Conservation (phyloP, 2,888 invertebrate genomes). For the Macrophya annulata region DNA sequence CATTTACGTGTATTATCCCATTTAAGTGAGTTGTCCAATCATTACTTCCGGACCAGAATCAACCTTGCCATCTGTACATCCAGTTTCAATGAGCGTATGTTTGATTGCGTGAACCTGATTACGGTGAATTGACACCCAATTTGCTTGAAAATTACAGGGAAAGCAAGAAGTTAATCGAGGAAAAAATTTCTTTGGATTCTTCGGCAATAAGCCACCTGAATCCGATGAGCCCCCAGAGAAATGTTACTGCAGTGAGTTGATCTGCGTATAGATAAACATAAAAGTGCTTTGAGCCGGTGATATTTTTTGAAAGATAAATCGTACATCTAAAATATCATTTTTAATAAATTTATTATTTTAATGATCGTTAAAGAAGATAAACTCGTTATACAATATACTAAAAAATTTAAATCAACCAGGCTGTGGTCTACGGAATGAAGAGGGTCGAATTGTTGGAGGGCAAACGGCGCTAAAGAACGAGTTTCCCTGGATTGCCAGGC, state of each 20-base stretch:
- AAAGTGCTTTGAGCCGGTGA: background rate
- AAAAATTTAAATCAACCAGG: conserved; percentile 80
- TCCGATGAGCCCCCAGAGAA: conserved; percentile 81
- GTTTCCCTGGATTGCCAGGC: conserved; percentile 94
- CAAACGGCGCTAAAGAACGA: conserved; percentile 88
- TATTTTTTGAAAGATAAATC: background rate
- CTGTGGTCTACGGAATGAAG: conserved; percentile 92
- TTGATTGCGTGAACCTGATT: conserved; percentile 58
- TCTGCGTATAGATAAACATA: background rate
- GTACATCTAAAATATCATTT: background rate
- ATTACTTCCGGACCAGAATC: no score
- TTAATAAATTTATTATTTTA: background rate
- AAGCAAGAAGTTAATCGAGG: conserved; percentile 52
- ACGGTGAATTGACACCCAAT: conserved; percentile 65
- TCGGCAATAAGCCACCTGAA: conserved; percentile 86
- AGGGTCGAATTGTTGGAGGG: conserved; percentile 91
- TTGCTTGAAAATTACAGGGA: conserved; percentile 15
- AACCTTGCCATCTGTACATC: no score
- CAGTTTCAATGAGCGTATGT: conserved; percentile 18
- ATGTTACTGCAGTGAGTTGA: conserved; percentile 86
- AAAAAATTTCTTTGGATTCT: conserved; percentile 80
- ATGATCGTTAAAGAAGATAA: background rate
- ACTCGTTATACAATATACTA: background rate
- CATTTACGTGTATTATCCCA: no score
- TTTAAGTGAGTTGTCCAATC: no score